A percentile compares a stretch with the other conserved stretches of the same genome.
phyloP scores from a whole-genome alignment of 2,113 vertebrate species.

The Tragulus kanchil region DNA sequence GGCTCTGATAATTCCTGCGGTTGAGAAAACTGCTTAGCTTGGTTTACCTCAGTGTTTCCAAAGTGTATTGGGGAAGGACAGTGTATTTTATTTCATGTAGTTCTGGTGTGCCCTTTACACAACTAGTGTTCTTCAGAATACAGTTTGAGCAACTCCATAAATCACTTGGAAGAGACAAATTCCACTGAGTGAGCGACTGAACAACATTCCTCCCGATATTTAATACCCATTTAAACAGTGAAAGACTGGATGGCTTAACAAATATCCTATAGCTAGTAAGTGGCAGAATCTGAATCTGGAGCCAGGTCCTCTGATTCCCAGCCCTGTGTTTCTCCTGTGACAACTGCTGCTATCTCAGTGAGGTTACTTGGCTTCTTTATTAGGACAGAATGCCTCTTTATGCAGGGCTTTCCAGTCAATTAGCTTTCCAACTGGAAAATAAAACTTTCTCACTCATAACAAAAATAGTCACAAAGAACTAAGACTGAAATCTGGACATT shows the following conservation, averaged over 20 bases:
- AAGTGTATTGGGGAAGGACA: neutral
- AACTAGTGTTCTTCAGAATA: constrained; percentile 36
- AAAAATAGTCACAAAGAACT: constrained; percentile 62
- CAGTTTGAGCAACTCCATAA: neutral
- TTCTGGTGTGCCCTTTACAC: neutral
- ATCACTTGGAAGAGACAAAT: neutral
- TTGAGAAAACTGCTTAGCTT: constrained; percentile 8
- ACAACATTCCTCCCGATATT: neutral
- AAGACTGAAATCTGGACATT: neutral
- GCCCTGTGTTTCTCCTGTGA: neutral
- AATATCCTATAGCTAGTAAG: neutral
- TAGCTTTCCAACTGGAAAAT: constrained; percentile 59
- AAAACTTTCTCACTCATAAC: constrained; percentile 64
- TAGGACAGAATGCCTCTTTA: constrained; percentile 17
- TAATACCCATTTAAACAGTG: neutral
- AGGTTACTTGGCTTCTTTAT: neutral
- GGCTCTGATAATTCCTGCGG: neutral
- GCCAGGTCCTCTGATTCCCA: neutral
- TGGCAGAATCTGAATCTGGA: neutral
- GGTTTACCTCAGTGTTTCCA: neutral
- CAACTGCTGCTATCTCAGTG: neutral
- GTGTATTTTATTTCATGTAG: neutral
- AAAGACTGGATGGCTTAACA: neutral
- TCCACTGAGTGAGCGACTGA: neutral
- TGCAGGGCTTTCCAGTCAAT: constrained; percentile 12